These are phyloP conservation scores for Uloborus plumipes DNA, from an alignment of 2,888 invertebrate genomes.

Conservation along the genomic window DNA sequence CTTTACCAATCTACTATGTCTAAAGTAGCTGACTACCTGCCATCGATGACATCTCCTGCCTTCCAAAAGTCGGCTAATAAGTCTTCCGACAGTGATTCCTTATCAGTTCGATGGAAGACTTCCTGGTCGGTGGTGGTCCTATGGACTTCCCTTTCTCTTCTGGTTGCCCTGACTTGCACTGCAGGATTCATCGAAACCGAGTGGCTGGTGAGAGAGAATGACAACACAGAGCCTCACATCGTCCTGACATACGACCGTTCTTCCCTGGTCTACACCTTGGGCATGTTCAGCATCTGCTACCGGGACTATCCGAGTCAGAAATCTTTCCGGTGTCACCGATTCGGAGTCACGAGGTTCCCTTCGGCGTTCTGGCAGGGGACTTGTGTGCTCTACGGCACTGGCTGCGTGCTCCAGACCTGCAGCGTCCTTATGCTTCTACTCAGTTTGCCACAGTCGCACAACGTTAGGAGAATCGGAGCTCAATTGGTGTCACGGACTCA, in stretches of 20 bases:
- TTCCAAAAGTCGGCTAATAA: conserved; percentile 1
- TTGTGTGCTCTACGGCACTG: conserved; percentile 70
- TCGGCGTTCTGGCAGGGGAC: conserved; percentile 70
- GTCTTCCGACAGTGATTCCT: background rate
- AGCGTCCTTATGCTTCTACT: conserved; percentile 69
- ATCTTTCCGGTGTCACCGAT: conserved; percentile 62
- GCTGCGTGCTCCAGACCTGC: conserved; percentile 69
- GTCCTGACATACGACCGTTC: conserved; percentile 42
- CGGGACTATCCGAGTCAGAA: conserved; percentile 19
- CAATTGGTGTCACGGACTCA: conserved; percentile 69
- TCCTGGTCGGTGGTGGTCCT: conserved; percentile 69
- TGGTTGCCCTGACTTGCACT: conserved; percentile 71
- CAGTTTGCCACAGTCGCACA: conserved; percentile 68
- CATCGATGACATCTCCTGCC: no score
- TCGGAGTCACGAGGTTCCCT: conserved; percentile 58
- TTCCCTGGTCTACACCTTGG: conserved; percentile 48
- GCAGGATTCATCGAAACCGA: conserved; percentile 72
- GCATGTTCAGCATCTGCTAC: conserved; percentile 55
- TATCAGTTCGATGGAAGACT: conserved; percentile 61
- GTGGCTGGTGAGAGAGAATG: conserved; percentile 70
- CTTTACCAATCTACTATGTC: no score
- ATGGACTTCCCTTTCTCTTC: conserved; percentile 71
- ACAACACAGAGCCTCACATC: conserved; percentile 6
- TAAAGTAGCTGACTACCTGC: no score
- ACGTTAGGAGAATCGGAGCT: conserved; percentile 68